Evolutionary conservation across 2,797 vertebrate species (phyloP).

Genomic region (Aphelocoma californica): DNA sequence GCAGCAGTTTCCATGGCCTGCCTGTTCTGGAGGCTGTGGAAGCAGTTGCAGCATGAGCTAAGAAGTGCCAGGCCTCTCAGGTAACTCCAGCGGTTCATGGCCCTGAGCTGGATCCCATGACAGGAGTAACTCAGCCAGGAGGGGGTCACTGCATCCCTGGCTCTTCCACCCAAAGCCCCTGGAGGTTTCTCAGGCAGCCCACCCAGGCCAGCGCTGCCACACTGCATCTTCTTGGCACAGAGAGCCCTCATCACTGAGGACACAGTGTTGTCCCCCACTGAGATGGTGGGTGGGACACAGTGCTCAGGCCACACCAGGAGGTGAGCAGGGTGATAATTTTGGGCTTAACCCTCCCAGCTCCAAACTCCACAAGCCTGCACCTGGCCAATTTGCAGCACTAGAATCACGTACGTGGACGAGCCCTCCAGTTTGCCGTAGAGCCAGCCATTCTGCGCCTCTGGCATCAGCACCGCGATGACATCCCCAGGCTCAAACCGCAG

Average conservation of each 20-base stretch:
- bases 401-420: conserved; percentile 80
- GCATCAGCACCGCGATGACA: conserved; percentile 81
- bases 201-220: rapidly evolving
- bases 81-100: neutral
- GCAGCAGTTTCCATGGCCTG: conserved; percentile 39
- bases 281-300: neutral
- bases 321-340: rapidly evolving
- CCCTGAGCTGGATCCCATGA: conserved; percentile 2
- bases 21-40: neutral
- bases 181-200: neutral
- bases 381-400: neutral
- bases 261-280: rapidly evolving
- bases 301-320: neutral
- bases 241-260: neutral
- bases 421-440: conserved; percentile 90
- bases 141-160: neutral
- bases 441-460: conserved; percentile 92
- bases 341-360: neutral
- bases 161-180: neutral
- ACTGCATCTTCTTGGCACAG: neutral
- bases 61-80: conserved; percentile 11
- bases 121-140: neutral
- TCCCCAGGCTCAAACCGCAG: conserved; percentile 85
- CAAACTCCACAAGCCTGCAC: neutral
- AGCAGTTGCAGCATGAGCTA: neutral